phyloP scores from a whole-genome alignment of 2,888 invertebrate genomes.

The Drosophila parthenogenetica region DNA sequence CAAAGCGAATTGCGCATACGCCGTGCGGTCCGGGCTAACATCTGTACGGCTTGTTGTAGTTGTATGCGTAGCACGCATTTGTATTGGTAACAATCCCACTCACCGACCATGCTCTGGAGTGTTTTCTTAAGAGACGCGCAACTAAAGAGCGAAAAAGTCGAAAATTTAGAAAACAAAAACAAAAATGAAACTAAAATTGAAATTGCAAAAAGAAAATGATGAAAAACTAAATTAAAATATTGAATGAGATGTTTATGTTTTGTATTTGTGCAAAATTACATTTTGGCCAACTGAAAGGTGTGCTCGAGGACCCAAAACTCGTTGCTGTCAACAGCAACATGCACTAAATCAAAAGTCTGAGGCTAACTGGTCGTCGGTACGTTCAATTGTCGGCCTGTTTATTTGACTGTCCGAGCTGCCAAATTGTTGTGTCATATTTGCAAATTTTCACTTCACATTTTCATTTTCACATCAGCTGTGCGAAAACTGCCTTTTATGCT shows the following conservation, averaged over 20 bases:
- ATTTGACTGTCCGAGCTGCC: constrained; percentile 69
- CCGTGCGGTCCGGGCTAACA: constrained; percentile 82
- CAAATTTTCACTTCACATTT: constrained; percentile 66
- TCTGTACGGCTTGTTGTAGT: constrained; percentile 43
- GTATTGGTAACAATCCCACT: constrained; percentile 22
- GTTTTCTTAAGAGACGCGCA: constrained; percentile 35
- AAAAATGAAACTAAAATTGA: constrained; percentile 30
- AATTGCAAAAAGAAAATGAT: constrained; percentile 35
- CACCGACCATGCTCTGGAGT: constrained; percentile 55
- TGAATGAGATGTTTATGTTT: constrained; percentile 29
- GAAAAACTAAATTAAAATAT: constrained; percentile 7
- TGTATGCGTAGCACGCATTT: constrained; percentile 32
- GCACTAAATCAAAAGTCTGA: constrained; percentile 47
- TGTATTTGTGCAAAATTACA: constrained; percentile 13
- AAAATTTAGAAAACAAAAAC: constrained; percentile 49
- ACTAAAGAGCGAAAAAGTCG: constrained; percentile 29
- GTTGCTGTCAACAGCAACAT: constrained; percentile 31
- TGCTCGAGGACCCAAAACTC: constrained; percentile 15
- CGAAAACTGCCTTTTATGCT: constrained; percentile 32
- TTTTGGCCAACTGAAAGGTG: constrained; percentile 1
- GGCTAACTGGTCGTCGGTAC: neutral
- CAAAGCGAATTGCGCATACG: constrained; percentile 86
- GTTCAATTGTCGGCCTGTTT: constrained; percentile 6
- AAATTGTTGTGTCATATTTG: constrained; percentile 70
- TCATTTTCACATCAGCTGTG: constrained; percentile 68